A percentile compares a stretch with the other conserved stretches of the same genome.
phyloP scores from a whole-genome alignment of 2,888 invertebrate genomes.

The Agrochola lota region DNA sequence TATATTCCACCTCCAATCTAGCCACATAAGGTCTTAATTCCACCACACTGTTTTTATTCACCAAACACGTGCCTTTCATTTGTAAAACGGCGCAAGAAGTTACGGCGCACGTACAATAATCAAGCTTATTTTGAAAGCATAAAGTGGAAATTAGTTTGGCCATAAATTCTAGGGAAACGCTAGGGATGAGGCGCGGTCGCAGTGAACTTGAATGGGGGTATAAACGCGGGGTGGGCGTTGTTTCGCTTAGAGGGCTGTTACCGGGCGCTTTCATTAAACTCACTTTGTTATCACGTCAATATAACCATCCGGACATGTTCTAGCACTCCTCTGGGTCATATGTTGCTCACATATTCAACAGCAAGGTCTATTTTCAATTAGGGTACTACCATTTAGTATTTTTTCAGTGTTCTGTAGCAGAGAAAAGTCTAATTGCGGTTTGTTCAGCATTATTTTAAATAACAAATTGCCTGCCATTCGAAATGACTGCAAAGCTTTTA shows the following conservation, averaged over 20 bases:
- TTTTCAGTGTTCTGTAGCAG: slow-evolving; percentile 1
- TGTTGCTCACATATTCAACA: slow-evolving; percentile 44
- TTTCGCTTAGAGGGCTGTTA: slow-evolving; percentile 79
- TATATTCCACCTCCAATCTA: slow-evolving; percentile 68
- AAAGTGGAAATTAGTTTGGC: slow-evolving; percentile 70
- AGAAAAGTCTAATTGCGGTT: slow-evolving; percentile 22
- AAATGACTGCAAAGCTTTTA: neutral
- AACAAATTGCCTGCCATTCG: neutral
- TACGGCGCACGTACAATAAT: slow-evolving; percentile 61
- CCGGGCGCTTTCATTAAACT: slow-evolving; percentile 82
- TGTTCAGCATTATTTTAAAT: slow-evolving; percentile 9
- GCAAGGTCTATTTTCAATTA: slow-evolving; percentile 50
- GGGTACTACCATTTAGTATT: neutral
- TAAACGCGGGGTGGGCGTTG: slow-evolving; percentile 83
- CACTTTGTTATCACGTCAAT: slow-evolving; percentile 74
- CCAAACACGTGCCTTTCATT: slow-evolving; percentile 74
- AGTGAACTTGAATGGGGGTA: slow-evolving; percentile 80
- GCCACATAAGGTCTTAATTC: slow-evolving; percentile 74
- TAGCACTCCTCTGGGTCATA: slow-evolving; percentile 60
- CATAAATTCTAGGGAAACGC: slow-evolving; percentile 69
- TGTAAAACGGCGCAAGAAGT: slow-evolving; percentile 73
- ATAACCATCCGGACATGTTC: slow-evolving; percentile 52
- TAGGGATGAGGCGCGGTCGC: slow-evolving; percentile 84
- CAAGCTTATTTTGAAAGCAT: slow-evolving; percentile 63
- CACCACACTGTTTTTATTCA: slow-evolving; percentile 59